Evolutionary conservation across 2,113 vertebrate genomes (phyloP).

Genomic region (Hylia prasina): DNA sequence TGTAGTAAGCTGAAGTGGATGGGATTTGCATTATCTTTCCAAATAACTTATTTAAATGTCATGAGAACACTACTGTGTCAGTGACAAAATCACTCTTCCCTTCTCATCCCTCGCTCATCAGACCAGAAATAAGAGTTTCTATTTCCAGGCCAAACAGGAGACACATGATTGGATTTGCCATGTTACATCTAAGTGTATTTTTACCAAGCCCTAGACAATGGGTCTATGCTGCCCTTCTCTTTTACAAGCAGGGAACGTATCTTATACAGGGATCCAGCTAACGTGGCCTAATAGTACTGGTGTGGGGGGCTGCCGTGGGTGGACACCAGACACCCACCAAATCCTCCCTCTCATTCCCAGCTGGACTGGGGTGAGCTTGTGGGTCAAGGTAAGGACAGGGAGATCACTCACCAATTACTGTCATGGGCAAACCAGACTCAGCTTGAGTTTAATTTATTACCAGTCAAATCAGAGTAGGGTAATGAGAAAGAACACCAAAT

Average conservation of each 20-base stretch:
- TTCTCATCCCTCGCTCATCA: neutral
- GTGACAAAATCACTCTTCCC: neutral
- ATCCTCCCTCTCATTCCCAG: fast-evolving
- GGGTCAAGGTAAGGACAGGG: neutral
- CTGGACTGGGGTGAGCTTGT: neutral
- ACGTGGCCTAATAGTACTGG: neutral
- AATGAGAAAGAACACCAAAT: neutral
- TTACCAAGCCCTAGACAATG: neutral
- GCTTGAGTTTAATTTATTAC: neutral
- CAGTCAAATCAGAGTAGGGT: neutral
- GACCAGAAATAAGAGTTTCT: neutral
- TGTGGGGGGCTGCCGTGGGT: neutral
- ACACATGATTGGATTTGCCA: neutral
- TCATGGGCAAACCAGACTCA: neutral
- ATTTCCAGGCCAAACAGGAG: neutral
- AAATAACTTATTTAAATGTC: neutral
- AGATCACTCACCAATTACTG: neutral
- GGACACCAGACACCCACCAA: neutral
- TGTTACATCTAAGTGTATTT: neutral
- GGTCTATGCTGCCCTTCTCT: neutral
- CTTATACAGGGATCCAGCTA: neutral
- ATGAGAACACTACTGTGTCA: neutral
- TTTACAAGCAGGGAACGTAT: neutral
- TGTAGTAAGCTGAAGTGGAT: neutral
- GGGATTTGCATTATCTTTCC: neutral